phyloP scores from a whole-genome alignment of 1,140 invertebrate genomes.

The Olivierus martensii region DNA sequence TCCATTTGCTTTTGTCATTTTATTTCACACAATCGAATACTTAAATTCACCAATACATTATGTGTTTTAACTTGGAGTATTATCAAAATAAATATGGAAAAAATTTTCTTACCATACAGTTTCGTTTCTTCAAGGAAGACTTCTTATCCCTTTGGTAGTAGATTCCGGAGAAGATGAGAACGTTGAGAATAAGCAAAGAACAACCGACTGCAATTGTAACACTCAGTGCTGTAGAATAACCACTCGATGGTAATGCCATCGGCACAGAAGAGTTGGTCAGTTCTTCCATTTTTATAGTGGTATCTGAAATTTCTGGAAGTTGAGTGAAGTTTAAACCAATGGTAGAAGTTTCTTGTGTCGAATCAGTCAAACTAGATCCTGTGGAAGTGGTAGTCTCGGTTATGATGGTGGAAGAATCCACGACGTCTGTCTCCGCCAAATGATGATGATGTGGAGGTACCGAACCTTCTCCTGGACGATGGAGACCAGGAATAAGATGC shows the following conservation, averaged over 20 bases:
- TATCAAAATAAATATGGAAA: too few relatives aligned
- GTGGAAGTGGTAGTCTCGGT: neutral
- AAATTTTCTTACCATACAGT: constrained; percentile 4
- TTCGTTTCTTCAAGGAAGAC: constrained; percentile 6
- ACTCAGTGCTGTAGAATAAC: constrained; percentile 72
- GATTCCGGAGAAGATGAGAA: constrained; percentile 78
- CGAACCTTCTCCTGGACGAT: constrained; percentile 38
- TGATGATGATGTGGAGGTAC: neutral
- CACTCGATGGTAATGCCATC: constrained; percentile 22
- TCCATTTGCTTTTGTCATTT: too few relatives aligned
- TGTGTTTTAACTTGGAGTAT: too few relatives aligned
- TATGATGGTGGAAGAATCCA: neutral
- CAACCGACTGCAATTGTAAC: constrained; percentile 85
- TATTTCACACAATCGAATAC: too few relatives aligned
- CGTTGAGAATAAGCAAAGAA: constrained; percentile 70
- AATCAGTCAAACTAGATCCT: neutral
- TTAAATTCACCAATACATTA: too few relatives aligned
- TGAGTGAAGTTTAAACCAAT: neutral
- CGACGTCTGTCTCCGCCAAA: neutral
- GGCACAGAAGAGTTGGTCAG: neutral
- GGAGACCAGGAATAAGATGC: constrained; percentile 71
- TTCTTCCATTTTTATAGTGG: neutral
- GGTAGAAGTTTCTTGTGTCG: neutral
- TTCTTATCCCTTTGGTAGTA: constrained; percentile 71
- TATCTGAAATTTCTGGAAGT: neutral